A percentile compares a stretch with the other conserved stretches of the same genome.
Conservation (phyloP, 2,888 invertebrate genomes). For the Onchidella celtica region DNA sequence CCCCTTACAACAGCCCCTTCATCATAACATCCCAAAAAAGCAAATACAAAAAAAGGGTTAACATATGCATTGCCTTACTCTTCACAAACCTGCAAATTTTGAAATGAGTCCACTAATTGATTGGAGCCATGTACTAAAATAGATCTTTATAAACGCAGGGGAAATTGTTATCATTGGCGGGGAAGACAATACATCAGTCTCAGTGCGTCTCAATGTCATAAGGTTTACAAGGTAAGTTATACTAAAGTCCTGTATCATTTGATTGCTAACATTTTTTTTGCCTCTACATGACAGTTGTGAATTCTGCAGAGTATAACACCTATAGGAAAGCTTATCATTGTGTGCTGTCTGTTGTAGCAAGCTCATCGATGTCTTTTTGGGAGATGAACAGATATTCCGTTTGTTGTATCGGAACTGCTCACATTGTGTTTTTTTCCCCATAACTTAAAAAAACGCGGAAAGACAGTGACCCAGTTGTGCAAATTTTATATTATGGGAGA, state of each 20-base stretch:
- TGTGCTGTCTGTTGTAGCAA: no score
- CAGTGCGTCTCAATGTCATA: not conserved
- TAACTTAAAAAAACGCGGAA: no score
- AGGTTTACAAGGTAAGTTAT: not conserved
- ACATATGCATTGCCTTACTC: not conserved
- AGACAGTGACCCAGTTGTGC: no score
- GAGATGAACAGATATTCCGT: no score
- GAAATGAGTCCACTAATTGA: not conserved
- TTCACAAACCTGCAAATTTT: not conserved
- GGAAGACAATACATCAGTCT: constrained; percentile 9
- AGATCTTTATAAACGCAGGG: constrained; percentile 1
- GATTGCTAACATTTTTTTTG: not conserved
- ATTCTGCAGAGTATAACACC: no score
- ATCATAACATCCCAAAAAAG: not conserved
- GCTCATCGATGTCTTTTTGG: no score
- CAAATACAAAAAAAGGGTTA: not conserved
- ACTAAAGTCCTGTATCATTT: no score
- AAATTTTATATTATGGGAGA: no score
- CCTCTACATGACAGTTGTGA: no score
- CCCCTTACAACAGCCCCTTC: not conserved
- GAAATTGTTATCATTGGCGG: constrained; percentile 25
- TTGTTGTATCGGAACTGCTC: no score
- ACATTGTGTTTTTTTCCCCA: no score
- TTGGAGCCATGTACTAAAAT: not conserved
- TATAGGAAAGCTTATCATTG: no score